Base-by-base conservation (phyloP, 2,113 vertebrate species). In the Pelvicachromis taeniatus region DNA sequence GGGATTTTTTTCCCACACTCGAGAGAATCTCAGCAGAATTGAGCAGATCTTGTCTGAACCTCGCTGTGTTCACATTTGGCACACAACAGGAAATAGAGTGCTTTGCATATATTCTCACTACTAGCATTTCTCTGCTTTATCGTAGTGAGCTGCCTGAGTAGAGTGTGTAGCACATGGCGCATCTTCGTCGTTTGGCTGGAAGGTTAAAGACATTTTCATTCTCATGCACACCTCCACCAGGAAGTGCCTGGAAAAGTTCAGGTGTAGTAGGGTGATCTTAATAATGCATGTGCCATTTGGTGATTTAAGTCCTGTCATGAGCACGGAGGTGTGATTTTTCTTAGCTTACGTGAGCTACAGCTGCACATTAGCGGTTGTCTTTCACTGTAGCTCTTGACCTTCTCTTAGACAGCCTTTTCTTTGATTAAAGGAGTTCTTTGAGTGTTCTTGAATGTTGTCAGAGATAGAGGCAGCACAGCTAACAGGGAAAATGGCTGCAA, bases 231-330 rank as follows among this genome's bases (percentile, higher is more conserved):
- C 21, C 68, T 75, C 68, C 42, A 31, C 19, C 14, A 45, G 42
- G 68, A 50, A 50, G 68, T 17, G 23, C 48, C 40, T 29, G 40
- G 5, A 75, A 19, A 29, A 19, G 68, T 31, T 3, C 42, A 75
- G 23, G 16, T 75, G 68, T 0, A n/a, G 16, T 50, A 6, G 4
- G 42, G 0, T 50, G 68, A 50, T 81, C 59, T 85, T 29, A 73
- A 83, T 86, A 77, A 38, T 84, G 16, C 42, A 84, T 73, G 54
- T 48, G 45, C 33, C 54, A n/a, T 19, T 58, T 35, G 78, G 35
- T 65, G 50, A 81, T 68, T 68, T 59, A 48, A 56, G 45, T 77
- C 29, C 59, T 56, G 38, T 58, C 52, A 0, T 11, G 40, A 80
- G 9, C 21, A 14, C n/a, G 2, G 0, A 35, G 65, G 26, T 1